These are phyloP conservation scores for Augiades crinisus DNA, from an alignment of 2,888 invertebrate genomes.

Conservation along the genomic window DNA sequence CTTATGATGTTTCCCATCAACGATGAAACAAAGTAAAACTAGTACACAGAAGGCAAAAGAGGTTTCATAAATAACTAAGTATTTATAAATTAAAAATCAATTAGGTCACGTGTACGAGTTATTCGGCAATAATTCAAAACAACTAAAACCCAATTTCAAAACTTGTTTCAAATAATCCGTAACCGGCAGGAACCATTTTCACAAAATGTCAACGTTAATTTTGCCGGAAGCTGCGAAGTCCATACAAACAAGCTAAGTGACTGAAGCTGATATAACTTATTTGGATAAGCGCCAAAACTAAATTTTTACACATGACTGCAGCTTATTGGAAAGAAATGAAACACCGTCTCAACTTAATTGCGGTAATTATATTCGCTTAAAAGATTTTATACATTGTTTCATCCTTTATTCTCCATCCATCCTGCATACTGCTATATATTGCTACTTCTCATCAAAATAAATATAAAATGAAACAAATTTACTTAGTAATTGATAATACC, in stretches of 20 bases:
- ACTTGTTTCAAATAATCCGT: neutral
- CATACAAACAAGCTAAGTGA: conserved; percentile 21
- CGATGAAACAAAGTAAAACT: no score
- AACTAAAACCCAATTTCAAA: no score
- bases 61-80: no score
- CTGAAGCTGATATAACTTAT: conserved; percentile 20
- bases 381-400: neutral
- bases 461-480: no score
- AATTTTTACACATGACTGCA: neutral
- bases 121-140: no score
- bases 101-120: no score
- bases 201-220: conserved; percentile 39
- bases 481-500: neutral
- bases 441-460: no score
- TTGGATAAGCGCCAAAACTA: conserved; percentile 23
- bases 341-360: neutral
- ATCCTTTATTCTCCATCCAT: no score
- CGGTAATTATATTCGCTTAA: neutral
- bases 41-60: no score
- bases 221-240: conserved; percentile 14
- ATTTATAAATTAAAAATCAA: no score
- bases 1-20: no score
- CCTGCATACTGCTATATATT: no score
- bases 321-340: conserved; percentile 8
- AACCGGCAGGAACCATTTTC: conserved; percentile 27